Evolutionary conservation across 2,113 vertebrate species (phyloP), one percentile per base, ranked within the genome.

Genomic region (Chloropsis hardwickii): DNA sequence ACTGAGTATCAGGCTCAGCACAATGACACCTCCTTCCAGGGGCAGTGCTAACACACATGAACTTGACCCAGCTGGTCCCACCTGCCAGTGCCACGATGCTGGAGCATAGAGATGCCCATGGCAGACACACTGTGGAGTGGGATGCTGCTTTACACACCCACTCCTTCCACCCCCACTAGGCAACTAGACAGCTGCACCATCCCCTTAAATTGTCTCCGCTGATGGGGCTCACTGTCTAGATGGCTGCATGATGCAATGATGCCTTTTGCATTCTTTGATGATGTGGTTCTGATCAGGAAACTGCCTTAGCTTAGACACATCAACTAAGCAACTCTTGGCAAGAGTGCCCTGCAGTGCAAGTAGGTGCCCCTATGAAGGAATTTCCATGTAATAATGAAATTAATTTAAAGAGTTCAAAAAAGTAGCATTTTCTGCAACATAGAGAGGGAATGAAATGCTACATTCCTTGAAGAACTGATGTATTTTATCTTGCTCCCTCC

Each of bases 401-500:
- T 2, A 47, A 71, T 78, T 60, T 57, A 42, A 88, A 90, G 28
- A 91, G 12, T 45, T 20, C 2, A 29, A 90, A 83, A 82, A 48
- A 42, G 28, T 20, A 90, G 31, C 53, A 83, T 83, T 88, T 90
- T 90, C 58, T 93, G 66, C 70, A 91, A 24, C 28, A 57, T 4
- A 50, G 14, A 54, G 24, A 10, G 13, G 11, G 21, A 89, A 42
- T 14, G 39, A 71, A 86, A 81, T 0, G 0, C 51, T 45, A 69
- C 4, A 27, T 40, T 92, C 39, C 37, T 84, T 28, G 27, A 56
- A 86, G 67, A 96, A 78, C 22, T 64, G 37, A 72, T 37, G 14
- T 28, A 42, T 57, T 53, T 76, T 61, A 69, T 60, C 67, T 88
- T 81, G 69, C 73, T 88, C 86, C 69, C 64, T 95, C 86, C 92